Evolutionary conservation across 2,888 invertebrate genomes (phyloP).

Genomic region (Cataglyphis livida): DNA sequence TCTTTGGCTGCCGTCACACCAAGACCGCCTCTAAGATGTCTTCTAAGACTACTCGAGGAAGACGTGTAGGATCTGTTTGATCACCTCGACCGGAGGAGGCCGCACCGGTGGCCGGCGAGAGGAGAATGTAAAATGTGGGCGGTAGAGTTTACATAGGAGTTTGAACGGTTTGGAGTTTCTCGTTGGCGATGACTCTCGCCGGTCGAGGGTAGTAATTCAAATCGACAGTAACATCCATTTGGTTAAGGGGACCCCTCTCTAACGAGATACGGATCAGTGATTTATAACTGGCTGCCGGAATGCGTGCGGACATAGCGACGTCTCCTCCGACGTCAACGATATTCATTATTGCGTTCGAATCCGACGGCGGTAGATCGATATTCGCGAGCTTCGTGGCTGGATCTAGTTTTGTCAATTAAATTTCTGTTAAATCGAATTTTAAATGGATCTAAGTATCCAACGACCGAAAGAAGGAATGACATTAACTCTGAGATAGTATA

Average conservation of each 20-base stretch:
- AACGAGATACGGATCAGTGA: conserved; percentile 78
- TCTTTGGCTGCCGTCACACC: conserved; percentile 45
- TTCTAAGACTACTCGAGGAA: conserved; percentile 67
- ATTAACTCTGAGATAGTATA: neutral
- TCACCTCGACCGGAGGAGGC: conserved; percentile 14
- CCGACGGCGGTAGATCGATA: conserved; percentile 48
- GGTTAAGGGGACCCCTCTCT: conserved; percentile 72
- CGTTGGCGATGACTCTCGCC: conserved; percentile 72
- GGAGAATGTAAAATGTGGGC: conserved; percentile 75
- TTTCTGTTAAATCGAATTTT: neutral
- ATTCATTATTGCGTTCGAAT: conserved; percentile 70
- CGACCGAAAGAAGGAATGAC: too few relatives aligned
- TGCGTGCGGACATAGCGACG: conserved; percentile 78
- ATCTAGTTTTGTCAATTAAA: conserved; percentile 2
- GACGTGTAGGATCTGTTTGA: conserved; percentile 54
- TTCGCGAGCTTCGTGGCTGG: conserved; percentile 47
- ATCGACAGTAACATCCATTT: conserved; percentile 80
- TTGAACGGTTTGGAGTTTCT: conserved; percentile 73
- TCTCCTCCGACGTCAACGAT: conserved; percentile 75
- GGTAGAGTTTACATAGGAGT: conserved; percentile 77
- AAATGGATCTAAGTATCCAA: neutral
- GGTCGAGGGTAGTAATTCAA: conserved; percentile 78
- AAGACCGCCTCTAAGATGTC: conserved; percentile 47
- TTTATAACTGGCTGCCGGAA: conserved; percentile 79
- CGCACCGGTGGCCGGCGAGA: conserved; percentile 41